phyloP scores from a whole-genome alignment of 2,113 vertebrate genomes.

The Leptocoma aspasia region DNA sequence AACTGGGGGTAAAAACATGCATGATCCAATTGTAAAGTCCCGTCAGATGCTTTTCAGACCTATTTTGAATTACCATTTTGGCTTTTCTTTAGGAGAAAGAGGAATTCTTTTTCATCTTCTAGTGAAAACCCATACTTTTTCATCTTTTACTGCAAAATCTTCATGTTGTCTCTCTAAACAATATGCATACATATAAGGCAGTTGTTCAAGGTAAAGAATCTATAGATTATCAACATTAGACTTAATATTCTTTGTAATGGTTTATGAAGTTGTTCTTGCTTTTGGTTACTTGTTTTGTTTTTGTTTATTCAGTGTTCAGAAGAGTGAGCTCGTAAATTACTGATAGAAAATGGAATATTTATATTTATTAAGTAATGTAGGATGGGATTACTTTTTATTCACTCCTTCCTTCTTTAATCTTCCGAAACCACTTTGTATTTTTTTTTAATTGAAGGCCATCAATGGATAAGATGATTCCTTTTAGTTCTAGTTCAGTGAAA shows the following conservation, averaged over 20 bases:
- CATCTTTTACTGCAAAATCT: background rate
- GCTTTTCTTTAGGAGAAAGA: background rate
- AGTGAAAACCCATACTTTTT: background rate
- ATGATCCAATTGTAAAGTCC: background rate
- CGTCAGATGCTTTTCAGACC: background rate
- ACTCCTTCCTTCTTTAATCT: background rate
- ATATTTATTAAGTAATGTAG: background rate
- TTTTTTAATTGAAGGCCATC: background rate
- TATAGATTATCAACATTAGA: background rate
- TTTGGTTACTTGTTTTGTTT: background rate
- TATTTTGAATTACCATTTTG: background rate
- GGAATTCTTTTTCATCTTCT: background rate
- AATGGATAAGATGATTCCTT: background rate
- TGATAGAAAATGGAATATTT: background rate
- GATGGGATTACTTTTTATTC: background rate
- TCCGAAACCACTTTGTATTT: background rate
- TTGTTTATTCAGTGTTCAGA: background rate
- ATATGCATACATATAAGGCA: background rate
- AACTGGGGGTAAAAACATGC: background rate
- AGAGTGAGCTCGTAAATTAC: background rate
- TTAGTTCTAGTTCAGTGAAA: background rate
- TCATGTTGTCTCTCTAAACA: background rate
- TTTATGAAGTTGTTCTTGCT: background rate
- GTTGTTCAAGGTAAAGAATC: background rate
- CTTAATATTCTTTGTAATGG: background rate